Evolutionary conservation across 2,797 vertebrate genomes (phyloP).

Genomic region (Danio aesculapii): DNA sequence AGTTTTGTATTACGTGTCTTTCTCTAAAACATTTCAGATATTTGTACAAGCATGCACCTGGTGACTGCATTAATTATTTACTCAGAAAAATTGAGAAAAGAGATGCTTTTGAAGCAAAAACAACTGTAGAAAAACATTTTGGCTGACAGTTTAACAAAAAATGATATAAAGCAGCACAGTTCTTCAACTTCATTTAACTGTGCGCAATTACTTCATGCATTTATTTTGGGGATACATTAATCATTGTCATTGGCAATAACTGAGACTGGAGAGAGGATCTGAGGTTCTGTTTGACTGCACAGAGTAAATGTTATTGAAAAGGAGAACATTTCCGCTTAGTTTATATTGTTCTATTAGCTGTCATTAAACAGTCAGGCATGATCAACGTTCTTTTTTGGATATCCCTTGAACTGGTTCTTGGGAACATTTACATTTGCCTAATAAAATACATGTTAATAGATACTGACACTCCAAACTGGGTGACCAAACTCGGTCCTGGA

Average conservation of each 20-base stretch:
- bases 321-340: neutral
- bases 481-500: too few relatives aligned
- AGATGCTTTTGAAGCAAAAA: neutral
- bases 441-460: too few relatives aligned
- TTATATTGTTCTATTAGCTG: neutral
- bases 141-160: neutral
- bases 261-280: neutral
- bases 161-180: neutral
- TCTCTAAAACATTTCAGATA: neutral
- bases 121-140: neutral
- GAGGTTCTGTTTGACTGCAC: neutral
- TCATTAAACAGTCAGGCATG: neutral
- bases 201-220: neutral
- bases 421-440: too few relatives aligned
- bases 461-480: too few relatives aligned
- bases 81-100: neutral
- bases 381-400: too few relatives aligned
- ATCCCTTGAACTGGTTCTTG: too few relatives aligned
- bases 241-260: neutral
- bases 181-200: neutral
- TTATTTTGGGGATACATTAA: neutral
- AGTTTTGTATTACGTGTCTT: neutral
- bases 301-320: neutral
- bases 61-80: neutral
- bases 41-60: neutral